Conservation (phyloP, 2,113 vertebrate genomes). For the Chroicocephalus ridibundus region DNA sequence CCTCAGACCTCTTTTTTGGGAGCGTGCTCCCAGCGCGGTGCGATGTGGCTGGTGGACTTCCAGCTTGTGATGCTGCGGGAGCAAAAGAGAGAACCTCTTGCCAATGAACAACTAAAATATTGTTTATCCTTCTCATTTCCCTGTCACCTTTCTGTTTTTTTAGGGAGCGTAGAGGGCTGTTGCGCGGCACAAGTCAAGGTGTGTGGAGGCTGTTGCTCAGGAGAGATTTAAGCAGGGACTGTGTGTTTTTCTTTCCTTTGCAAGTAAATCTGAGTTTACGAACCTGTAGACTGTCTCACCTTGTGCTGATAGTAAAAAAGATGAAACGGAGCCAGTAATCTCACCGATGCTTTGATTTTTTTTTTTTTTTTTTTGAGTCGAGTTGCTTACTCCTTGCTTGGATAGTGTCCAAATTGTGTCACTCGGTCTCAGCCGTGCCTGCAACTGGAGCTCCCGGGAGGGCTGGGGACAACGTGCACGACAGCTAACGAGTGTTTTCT, state of each 20-base stretch:
- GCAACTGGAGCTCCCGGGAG: not conserved
- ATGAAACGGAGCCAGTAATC: not conserved
- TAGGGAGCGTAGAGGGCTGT: not conserved
- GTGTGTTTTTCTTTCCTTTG: not conserved
- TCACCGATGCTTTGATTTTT: not conserved
- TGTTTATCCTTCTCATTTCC: not conserved
- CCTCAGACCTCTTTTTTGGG: not conserved
- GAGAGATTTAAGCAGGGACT: not conserved
- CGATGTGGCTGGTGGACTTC: not conserved
- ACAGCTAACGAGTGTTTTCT: not conserved
- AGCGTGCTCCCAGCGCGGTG: accelerated
- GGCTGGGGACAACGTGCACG: accelerated
- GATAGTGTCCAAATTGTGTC: not conserved
- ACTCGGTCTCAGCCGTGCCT: not conserved
- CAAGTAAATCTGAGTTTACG: not conserved
- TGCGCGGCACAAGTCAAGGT: not conserved
- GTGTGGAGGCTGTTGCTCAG: not conserved
- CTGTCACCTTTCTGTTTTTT: not conserved
- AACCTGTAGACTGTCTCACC: not conserved
- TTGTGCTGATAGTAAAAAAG: not conserved
- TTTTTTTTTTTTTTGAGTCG: not conserved
- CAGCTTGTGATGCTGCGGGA: not conserved
- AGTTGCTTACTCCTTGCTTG: slow-evolving; percentile 5
- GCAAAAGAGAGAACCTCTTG: not conserved
- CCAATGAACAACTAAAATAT: not conserved